Conservation (phyloP, 2,113 vertebrate genomes). For the Poeciliopsis occidentalis region DNA sequence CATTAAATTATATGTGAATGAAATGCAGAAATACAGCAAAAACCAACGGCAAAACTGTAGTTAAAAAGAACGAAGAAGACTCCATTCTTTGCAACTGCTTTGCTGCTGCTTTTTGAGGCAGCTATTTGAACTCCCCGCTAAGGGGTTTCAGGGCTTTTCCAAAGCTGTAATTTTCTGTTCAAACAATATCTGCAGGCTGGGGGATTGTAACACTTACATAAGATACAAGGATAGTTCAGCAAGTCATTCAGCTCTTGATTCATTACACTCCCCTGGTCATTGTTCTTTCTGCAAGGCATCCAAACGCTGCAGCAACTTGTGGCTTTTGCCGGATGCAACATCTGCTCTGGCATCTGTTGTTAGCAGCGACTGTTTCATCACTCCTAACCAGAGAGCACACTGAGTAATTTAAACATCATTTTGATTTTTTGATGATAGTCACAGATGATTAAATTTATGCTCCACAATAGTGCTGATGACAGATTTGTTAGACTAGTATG, state of each 20-base stretch:
- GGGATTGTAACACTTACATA: neutral
- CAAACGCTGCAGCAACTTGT: slow-evolving; percentile 25
- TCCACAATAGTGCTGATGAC: slow-evolving; percentile 20
- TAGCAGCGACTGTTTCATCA: slow-evolving; percentile 28
- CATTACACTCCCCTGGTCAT: slow-evolving; percentile 21
- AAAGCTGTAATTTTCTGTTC: neutral
- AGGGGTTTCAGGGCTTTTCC: neutral
- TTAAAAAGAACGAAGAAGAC: neutral
- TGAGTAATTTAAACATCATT: slow-evolving; percentile 53
- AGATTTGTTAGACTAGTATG: slow-evolving; percentile 24
- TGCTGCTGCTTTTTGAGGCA: neutral
- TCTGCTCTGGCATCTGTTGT: slow-evolving; percentile 67
- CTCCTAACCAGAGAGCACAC: slow-evolving; percentile 40
- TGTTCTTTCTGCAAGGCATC: slow-evolving; percentile 9
- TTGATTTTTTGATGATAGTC: slow-evolving; percentile 36
- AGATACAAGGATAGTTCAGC: neutral
- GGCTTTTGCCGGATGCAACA: slow-evolving; percentile 34
- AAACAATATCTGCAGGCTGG: neutral
- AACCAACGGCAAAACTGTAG: neutral
- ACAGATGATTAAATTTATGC: slow-evolving; percentile 54
- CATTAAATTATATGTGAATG: neutral
- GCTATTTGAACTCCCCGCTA: neutral
- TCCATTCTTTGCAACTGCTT: neutral
- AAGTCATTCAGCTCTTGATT: slow-evolving; percentile 3
- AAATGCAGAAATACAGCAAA: neutral